These are phyloP conservation scores for Taurulus bubalis DNA, from an alignment of 2,113 vertebrate genomes.

Conservation along the genomic window DNA sequence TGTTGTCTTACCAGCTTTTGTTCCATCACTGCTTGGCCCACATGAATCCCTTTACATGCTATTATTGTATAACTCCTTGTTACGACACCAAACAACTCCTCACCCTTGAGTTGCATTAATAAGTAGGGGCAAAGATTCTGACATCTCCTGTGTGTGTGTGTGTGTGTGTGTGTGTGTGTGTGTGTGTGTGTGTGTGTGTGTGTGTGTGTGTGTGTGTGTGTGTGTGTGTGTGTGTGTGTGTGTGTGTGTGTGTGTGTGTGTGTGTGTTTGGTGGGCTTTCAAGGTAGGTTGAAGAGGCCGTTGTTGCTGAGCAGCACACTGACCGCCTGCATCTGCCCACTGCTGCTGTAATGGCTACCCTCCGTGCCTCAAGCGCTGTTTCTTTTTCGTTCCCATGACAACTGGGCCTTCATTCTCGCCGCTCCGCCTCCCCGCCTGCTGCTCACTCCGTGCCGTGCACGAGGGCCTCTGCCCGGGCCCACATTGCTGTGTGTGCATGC, in stretches of 20 bases:
- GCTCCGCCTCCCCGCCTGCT: conserved; percentile 69
- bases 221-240: too few species aligned
- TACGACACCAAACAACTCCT: conserved; percentile 42
- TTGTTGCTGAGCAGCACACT: conserved; percentile 61
- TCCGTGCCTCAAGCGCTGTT: conserved; percentile 73
- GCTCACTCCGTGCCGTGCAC: conserved; percentile 57
- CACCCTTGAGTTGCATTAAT: conserved; percentile 26
- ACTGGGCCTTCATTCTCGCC: conserved; percentile 62
- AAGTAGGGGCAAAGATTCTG: conserved; percentile 39
- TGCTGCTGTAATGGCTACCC: conserved; percentile 69
- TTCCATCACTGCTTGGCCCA: conserved; percentile 44
- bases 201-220: too few species aligned
- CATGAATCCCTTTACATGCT: conserved; percentile 48
- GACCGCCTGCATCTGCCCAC: conserved; percentile 69
- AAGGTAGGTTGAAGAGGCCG: conserved; percentile 44
- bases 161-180: too few species aligned
- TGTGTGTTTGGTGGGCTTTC: conserved; percentile 39
- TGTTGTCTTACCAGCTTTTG: conserved; percentile 47
- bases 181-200: too few species aligned
- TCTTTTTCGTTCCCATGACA: conserved; percentile 80
- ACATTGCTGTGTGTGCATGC: conserved; percentile 38
- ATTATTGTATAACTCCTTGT: conserved; percentile 52
- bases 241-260: too few species aligned
- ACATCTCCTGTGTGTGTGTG: too few species aligned
- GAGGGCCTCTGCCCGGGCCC: conserved; percentile 55